These are phyloP conservation scores for Parnassius smintheus DNA, from an alignment of 2,888 invertebrate species.

Conservation along the genomic window DNA sequence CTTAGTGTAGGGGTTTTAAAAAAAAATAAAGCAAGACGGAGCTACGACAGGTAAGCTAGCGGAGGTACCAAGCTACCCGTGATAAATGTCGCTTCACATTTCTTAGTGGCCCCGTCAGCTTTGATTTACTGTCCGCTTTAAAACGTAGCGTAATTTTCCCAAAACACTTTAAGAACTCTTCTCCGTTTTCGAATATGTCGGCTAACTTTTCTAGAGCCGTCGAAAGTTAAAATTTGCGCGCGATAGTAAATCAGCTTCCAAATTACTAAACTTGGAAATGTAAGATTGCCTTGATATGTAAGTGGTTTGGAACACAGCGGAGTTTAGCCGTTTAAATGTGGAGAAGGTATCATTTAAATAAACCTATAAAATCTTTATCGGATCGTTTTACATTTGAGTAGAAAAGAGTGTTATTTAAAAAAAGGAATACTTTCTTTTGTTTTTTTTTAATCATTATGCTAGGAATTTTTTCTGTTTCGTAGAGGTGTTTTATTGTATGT, in stretches of 20 bases:
- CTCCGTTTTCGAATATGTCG: conserved; percentile 6
- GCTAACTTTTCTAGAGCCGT: conserved; percentile 14
- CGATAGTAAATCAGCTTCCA: conserved; percentile 5
- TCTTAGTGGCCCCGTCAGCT: conserved; percentile 20
- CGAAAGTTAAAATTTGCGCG: conserved; percentile 7
- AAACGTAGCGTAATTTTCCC: conserved; percentile 14
- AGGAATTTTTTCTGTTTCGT: too few relatives aligned
- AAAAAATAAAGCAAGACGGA: conserved; percentile 9
- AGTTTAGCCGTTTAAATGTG: not conserved
- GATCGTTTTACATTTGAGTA: too few relatives aligned
- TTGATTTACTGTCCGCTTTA: conserved; percentile 22
- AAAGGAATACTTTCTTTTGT: too few relatives aligned
- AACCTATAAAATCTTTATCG: too few relatives aligned
- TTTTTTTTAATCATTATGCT: too few relatives aligned
- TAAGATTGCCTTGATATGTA: not conserved
- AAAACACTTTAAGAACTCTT: conserved; percentile 15
- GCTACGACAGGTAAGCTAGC: conserved; percentile 7
- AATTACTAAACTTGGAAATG: not conserved
- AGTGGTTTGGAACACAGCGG: not conserved
- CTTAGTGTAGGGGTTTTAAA: too few relatives aligned
- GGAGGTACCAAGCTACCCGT: conserved; percentile 8
- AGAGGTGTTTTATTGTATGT: too few relatives aligned
- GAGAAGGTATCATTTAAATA: too few relatives aligned
- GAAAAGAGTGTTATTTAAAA: too few relatives aligned
- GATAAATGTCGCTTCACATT: conserved; percentile 22